phyloP scores from a whole-genome alignment of 2,113 vertebrate genomes.

The Porphyrio hochstetteri region DNA sequence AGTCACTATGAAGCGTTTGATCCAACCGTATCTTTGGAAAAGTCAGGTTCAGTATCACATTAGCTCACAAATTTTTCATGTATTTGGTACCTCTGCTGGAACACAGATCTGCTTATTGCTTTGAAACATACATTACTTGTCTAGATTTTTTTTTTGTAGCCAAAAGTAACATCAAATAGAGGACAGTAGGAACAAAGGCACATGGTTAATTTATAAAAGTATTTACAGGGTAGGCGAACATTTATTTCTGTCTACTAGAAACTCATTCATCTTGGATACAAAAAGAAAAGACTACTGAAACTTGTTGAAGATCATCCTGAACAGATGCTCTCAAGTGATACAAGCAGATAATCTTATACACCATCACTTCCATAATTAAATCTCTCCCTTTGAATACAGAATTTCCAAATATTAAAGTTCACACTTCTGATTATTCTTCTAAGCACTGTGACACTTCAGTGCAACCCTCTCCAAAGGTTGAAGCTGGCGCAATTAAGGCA shows the following conservation, averaged over 20 bases:
- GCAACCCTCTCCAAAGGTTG: background rate
- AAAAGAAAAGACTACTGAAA: background rate
- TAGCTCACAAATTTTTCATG: background rate
- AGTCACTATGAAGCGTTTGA: background rate
- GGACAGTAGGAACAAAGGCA: constrained; percentile 43
- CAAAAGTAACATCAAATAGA: constrained; percentile 14
- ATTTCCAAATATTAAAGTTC: background rate
- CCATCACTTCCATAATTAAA: background rate
- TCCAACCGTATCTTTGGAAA: background rate
- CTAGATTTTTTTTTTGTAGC: background rate
- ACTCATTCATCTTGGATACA: background rate
- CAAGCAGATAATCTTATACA: background rate
- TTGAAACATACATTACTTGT: background rate
- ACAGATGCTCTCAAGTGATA: accelerated
- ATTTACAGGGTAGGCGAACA: constrained; percentile 19
- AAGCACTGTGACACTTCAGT: background rate
- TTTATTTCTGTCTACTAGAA: background rate
- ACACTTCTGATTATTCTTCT: background rate
- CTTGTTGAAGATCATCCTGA: background rate
- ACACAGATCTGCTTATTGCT: constrained; percentile 52
- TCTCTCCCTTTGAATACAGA: background rate
- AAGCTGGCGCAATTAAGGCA: constrained; percentile 34
- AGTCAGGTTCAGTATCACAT: background rate
- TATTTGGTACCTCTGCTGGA: constrained; percentile 10
- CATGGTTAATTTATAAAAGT: constrained; percentile 51